A percentile compares a stretch with the other conserved stretches of the same genome.
These are phyloP conservation scores for Rhinoptilus africanus DNA, from an alignment of 2,113 vertebrate species.

Conservation along the genomic window DNA sequence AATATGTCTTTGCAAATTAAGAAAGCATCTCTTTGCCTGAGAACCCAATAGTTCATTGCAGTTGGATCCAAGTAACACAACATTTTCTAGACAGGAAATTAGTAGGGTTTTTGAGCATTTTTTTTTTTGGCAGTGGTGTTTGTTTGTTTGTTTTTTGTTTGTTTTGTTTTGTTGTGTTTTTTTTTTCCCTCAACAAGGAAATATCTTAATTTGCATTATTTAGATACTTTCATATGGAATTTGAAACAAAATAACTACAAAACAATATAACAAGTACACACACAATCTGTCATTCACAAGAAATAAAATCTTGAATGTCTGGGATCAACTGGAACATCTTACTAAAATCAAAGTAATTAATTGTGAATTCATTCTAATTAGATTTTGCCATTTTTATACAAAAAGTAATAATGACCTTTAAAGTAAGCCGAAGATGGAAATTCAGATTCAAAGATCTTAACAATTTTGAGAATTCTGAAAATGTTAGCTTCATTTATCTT, in stretches of 20 bases:
- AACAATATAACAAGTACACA: neutral
- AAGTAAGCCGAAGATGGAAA: neutral
- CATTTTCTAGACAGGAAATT: neutral
- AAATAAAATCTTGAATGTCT: neutral
- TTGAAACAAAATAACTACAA: neutral
- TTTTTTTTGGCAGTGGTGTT: too few relatives aligned
- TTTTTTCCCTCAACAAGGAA: neutral
- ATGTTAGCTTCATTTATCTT: neutral
- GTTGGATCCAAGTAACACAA: fast-evolving
- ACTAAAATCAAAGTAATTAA: neutral
- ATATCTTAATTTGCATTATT: neutral
- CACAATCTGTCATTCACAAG: neutral
- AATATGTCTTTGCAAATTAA: neutral
- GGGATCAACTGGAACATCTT: neutral
- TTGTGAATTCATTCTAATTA: neutral
- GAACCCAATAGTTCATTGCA: neutral
- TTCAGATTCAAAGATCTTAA: neutral
- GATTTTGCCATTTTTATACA: neutral
- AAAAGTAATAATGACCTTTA: neutral
- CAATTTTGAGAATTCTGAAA: neutral
- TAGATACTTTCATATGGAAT: neutral
- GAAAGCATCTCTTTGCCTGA: neutral
- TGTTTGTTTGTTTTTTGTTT: neutral
- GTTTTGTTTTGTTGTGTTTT: too few relatives aligned
- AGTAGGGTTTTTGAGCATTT: fast-evolving